Percentiles rank a stretch among this genome's conserved stretches.
Conservation (phyloP, 2,888 invertebrate species). For the Yponomeuta sedellus region DNA sequence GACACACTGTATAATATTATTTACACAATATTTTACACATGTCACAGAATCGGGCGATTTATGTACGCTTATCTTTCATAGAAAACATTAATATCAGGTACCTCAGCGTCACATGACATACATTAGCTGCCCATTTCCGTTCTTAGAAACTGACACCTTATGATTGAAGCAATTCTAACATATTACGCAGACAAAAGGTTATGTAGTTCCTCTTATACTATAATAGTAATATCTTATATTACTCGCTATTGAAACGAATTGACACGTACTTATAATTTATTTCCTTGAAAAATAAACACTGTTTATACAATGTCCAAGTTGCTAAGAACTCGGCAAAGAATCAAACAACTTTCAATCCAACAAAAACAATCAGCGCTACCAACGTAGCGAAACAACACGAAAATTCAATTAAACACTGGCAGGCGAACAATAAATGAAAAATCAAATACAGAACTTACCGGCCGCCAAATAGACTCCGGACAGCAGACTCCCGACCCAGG, state of each 20-base stretch:
- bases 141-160: neutral
- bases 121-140: neutral
- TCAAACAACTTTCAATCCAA: neutral
- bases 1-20: too few species aligned
- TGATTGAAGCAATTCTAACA: neutral
- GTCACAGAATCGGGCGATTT: neutral
- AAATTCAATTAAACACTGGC: neutral
- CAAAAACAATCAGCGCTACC: neutral
- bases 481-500: conserved; percentile 96
- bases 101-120: neutral
- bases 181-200: neutral
- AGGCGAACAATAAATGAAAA: neutral
- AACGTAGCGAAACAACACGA: neutral
- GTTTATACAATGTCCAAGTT: too few species aligned
- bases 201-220: neutral
- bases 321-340: too few species aligned
- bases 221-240: too few species aligned
- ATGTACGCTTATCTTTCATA: neutral
- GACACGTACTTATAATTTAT: too few species aligned
- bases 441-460: conserved; percentile 73
- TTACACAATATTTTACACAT: too few species aligned
- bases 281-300: too few species aligned
- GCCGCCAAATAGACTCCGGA: conserved; percentile 97
- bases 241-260: too few species aligned
- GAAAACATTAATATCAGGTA: neutral